Percentiles rank a stretch among this genome's conserved stretches.
Evolutionary conservation across 2,888 invertebrate species (phyloP).

Genomic region (Lapara coniferarum): DNA sequence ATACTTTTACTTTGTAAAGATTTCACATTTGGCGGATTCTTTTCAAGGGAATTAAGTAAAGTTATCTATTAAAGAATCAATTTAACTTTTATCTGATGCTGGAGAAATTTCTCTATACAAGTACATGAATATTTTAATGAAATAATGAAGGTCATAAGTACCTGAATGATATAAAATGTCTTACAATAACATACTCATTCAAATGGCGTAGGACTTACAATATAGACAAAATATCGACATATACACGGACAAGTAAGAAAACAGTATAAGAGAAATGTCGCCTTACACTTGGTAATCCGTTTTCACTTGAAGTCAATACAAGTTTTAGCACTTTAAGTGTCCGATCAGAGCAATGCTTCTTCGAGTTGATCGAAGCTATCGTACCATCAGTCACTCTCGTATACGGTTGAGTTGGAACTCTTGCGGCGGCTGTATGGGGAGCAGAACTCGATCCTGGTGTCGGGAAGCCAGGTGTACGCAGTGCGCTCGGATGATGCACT

Average conservation of each 20-base stretch:
- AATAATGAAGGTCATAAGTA: conserved; percentile 3
- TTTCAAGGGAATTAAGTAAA: conserved; percentile 43
- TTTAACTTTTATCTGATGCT: conserved; percentile 35
- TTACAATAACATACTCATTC: neutral
- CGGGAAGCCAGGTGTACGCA: conserved; percentile 83
- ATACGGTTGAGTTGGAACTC: conserved; percentile 78
- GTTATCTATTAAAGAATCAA: conserved; percentile 44
- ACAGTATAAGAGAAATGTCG: conserved; percentile 31
- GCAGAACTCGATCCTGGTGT: conserved; percentile 76
- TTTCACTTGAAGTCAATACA: conserved; percentile 42
- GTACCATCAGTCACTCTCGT: conserved; percentile 81
- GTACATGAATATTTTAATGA: neutral
- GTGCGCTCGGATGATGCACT: conserved; percentile 81
- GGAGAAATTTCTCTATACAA: neutral
- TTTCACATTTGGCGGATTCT: conserved; percentile 40
- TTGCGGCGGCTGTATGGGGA: conserved; percentile 73
- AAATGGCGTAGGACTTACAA: conserved; percentile 24
- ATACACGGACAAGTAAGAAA: conserved; percentile 42
- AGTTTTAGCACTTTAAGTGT: conserved; percentile 51
- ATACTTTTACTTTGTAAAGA: conserved; percentile 63
- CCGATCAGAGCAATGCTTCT: conserved; percentile 71
- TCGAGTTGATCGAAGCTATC: conserved; percentile 71
- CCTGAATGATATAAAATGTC: neutral
- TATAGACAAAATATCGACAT: conserved; percentile 35
- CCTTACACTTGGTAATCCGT: conserved; percentile 34